Base-by-base conservation (phyloP, 2,113 vertebrate species). In the Rhinichthys klamathensis region DNA sequence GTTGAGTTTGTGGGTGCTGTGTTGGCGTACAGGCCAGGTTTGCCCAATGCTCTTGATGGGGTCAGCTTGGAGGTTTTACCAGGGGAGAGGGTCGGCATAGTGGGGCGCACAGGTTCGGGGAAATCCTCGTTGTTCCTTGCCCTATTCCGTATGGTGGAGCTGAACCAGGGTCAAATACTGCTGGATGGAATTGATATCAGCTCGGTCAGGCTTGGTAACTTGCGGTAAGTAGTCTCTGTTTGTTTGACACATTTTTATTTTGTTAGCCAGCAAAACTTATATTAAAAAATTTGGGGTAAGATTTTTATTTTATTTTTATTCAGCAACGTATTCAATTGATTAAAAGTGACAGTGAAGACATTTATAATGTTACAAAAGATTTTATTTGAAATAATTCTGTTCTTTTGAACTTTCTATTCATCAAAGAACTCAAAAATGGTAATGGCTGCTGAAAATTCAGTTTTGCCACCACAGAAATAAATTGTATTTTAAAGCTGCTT, bases 101-200 rank as follows among this genome's bases (percentile, higher is more conserved):
- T 99, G 90, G 98, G 98, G 54, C 96, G 97, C 32, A 99, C 98
- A 0, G 98, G 98, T 63, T 99, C 98, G 0, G 98, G 98, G 76
- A 99, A 99, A 92, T 99, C 98, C 32, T 96, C 96, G 6, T 91
- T 99, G 91, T 96, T 99, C 90, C 91, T 96, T 89, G 96, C 96
- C 4, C 95, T 99, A 41, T 99, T 99, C 90, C 96, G 95, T 27
- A 97, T 99, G 96, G 90, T 97, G 94, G 97, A 99, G 88, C 93
- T 97, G 86, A 96, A 92, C 56, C 92, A 91, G 6, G 98, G 98
- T 12, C 92, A 72, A 54, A 97, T 99, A 63, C 92, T 98, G 51
- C 91, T 99, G 85, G 97, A 99, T 1, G 94, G 93, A 3, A 80
- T 96, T 87, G 95, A 98, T 89, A 94, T 94, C 89, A 90, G 90